Percentiles rank a stretch among this genome's conserved stretches.
phyloP scores from a whole-genome alignment of 2,888 invertebrate genomes.

The Heliconius sara region DNA sequence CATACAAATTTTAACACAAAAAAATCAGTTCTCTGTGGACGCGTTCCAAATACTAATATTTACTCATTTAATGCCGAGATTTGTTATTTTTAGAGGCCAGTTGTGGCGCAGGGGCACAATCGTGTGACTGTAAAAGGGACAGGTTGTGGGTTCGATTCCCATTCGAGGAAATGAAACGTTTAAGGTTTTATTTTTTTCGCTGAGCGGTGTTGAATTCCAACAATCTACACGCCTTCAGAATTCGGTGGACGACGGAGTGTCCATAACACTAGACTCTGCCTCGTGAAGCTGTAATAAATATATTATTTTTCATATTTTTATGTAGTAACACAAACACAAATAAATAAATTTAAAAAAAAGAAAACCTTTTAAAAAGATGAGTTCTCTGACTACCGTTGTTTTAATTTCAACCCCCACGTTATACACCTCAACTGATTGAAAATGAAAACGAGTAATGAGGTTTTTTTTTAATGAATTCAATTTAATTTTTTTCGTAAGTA shows the following conservation, averaged over 20 bases:
- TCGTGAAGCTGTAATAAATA: no score
- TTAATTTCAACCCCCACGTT: constrained; percentile 31
- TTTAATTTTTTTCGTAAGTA: constrained; percentile 39
- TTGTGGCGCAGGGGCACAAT: no score
- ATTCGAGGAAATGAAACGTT: no score
- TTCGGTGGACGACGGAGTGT: no score
- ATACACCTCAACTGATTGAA: constrained; percentile 40
- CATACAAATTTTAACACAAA: constrained; percentile 51
- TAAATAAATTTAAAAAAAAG: constrained; percentile 20
- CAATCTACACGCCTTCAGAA: no score
- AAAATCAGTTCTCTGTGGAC: constrained; percentile 50
- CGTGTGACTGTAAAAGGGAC: no score
- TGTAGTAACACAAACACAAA: constrained; percentile 3
- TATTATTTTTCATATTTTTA: constrained; percentile 32
- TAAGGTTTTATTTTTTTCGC: no score
- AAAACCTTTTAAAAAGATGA: constrained; percentile 45
- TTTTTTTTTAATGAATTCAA: constrained; percentile 31
- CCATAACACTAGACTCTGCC: no score
- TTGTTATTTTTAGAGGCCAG: constrained; percentile 3
- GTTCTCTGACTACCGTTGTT: constrained; percentile 36
- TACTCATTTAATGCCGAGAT: constrained; percentile 23
- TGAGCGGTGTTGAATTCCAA: no score
- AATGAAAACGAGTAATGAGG: constrained; percentile 39
- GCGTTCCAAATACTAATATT: constrained; percentile 22
- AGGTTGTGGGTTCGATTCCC: no score